These are phyloP conservation scores for Kryptolebias marmoratus DNA, from an alignment of 2,113 vertebrate species.

Conservation along the genomic window DNA sequence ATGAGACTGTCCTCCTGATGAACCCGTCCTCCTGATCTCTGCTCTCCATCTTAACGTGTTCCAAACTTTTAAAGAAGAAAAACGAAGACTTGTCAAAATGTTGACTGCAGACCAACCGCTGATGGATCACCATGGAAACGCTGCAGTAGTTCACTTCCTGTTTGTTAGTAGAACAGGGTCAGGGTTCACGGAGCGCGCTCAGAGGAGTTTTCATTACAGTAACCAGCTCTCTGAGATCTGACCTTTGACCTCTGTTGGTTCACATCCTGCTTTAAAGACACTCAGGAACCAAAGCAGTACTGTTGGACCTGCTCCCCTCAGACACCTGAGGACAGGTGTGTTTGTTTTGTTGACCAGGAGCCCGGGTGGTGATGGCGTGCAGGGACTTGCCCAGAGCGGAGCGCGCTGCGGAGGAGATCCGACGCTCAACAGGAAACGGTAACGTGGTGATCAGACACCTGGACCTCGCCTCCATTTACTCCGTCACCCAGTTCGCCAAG, in stretches of 20 bases:
- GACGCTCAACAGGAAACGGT: constrained; percentile 68
- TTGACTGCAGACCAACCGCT: too few relatives aligned
- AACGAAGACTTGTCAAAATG: too few relatives aligned
- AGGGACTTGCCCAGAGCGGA: constrained; percentile 75
- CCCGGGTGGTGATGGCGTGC: constrained; percentile 81
- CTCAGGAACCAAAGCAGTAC: background rate
- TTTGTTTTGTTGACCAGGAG: constrained; percentile 46
- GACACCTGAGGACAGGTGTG: background rate
- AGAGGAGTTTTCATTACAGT: background rate
- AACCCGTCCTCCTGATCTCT: too few relatives aligned
- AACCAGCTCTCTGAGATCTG: background rate
- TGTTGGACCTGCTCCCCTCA: too few relatives aligned
- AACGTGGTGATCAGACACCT: constrained; percentile 77
- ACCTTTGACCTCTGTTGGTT: background rate
- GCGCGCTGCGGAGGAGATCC: constrained; percentile 65
- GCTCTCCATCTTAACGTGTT: too few relatives aligned
- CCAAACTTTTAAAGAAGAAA: too few relatives aligned
- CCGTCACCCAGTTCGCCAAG: constrained; percentile 72
- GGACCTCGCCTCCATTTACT: constrained; percentile 74
- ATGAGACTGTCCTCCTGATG: too few relatives aligned
- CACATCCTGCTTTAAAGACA: background rate
- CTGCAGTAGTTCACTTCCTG: too few relatives aligned
- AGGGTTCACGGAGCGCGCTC: background rate
- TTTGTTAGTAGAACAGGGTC: too few relatives aligned
- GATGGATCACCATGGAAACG: too few relatives aligned